A percentile compares a stretch with the other conserved stretches of the same genome.
phyloP scores from a whole-genome alignment of 2,888 invertebrate genomes.

The Noctuana brunneofusca region DNA sequence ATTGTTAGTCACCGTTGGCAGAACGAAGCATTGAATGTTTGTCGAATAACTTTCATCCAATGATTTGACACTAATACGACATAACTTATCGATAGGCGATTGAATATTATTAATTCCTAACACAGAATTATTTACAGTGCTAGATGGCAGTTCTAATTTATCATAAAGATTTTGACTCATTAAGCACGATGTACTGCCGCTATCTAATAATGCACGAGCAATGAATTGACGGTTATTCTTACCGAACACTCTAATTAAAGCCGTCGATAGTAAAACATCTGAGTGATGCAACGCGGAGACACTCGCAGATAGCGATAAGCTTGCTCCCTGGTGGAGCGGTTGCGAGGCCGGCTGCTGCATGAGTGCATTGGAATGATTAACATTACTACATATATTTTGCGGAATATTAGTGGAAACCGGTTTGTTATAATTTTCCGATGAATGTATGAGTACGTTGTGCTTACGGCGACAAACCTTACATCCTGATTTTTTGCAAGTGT shows the following conservation, averaged over 20 bases:
- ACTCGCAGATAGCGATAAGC: slow-evolving; percentile 8
- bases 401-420: background rate
- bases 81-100: background rate
- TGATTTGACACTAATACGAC: background rate
- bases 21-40: slow-evolving; percentile 9
- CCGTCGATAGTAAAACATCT: slow-evolving; percentile 22
- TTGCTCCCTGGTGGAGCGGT: background rate
- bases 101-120: slow-evolving; percentile 2
- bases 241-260: slow-evolving; percentile 15
- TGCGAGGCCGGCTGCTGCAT: slow-evolving; percentile 4
- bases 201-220: slow-evolving; percentile 16
- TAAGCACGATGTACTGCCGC: slow-evolving; percentile 25
- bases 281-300: background rate
- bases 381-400: background rate
- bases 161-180: slow-evolving; percentile 13
- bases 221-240: slow-evolving; percentile 6
- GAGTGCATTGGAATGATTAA: background rate
- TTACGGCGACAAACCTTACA: slow-evolving; percentile 21
- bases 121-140: background rate
- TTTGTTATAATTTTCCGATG: background rate
- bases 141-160: background rate
- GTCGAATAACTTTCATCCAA: slow-evolving; percentile 3
- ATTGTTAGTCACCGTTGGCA: too few species aligned
- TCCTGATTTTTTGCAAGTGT: background rate
- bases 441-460: slow-evolving; percentile 5